These are phyloP conservation scores for Betta splendens DNA, from an alignment of 2,797 vertebrate genomes.

Conservation along the genomic window DNA sequence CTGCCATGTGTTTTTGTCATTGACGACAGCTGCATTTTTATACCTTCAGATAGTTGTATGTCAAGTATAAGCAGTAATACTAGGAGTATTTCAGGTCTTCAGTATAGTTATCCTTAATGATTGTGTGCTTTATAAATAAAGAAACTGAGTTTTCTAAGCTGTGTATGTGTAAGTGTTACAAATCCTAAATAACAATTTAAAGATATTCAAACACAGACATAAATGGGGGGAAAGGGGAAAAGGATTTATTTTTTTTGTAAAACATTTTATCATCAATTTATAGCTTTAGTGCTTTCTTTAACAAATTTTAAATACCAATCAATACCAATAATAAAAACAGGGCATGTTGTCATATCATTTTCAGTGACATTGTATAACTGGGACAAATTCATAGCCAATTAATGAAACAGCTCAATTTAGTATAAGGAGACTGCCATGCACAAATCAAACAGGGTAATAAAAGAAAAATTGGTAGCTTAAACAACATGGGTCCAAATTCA, in stretches of 20 bases:
- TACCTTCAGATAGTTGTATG: too few species aligned
- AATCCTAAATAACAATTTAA: neutral
- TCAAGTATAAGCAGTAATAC: too few species aligned
- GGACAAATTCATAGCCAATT: constrained; percentile 81
- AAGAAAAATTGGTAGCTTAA: constrained; percentile 21
- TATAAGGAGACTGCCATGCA: constrained; percentile 69
- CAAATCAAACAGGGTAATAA: constrained; percentile 29
- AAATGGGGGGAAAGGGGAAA: constrained; percentile 63
- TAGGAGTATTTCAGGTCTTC: too few species aligned
- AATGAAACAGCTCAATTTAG: constrained; percentile 56
- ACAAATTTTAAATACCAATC: constrained; percentile 56
- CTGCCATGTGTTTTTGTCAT: constrained; percentile 1
- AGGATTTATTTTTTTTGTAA: constrained; percentile 76
- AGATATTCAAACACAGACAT: constrained; percentile 39
- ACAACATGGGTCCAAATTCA: constrained; percentile 34
- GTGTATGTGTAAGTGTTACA: neutral
- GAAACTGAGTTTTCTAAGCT: too few species aligned
- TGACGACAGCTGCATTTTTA: too few species aligned
- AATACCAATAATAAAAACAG: constrained; percentile 55
- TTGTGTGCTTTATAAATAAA: too few species aligned
- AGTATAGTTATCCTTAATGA: too few species aligned
- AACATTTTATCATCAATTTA: constrained; percentile 59
- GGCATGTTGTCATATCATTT: constrained; percentile 48
- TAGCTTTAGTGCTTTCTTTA: constrained; percentile 31
- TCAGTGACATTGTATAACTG: constrained; percentile 62